Base-by-base conservation (phyloP, 2,888 invertebrate genomes). In the Atherix ibis region DNA sequence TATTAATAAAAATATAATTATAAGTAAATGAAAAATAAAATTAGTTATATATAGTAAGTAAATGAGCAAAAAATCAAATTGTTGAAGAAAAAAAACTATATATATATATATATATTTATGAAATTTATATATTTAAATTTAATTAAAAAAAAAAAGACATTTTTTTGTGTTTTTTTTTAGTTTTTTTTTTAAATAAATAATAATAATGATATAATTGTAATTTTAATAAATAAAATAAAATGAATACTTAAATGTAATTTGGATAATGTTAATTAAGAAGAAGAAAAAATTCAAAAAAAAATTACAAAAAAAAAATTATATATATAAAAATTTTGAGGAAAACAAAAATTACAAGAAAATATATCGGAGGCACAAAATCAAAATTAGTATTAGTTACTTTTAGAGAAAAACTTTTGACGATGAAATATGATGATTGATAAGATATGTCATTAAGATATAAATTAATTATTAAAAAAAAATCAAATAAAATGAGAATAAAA, bases 351-450 rank as follows among this genome's bases (percentile, higher is more conserved):
- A 13, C 17, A 32, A 33, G 26, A 32, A 35, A 32, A 26, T 36
- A 40, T 40, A 40, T 40, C 40, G 40, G 38, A 40, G 38, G 40
- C 40, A 40, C 40, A 40, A 40, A 40, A 40, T 40, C 40, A 40
- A 40, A 40, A 40, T 40, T 40, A 38, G 40, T 36, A 31, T 36
- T 38, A 40, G 38, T 32, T 25, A 38, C 28, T 26, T 38, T 34
- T 36, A 36, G 36, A 22, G 24, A 31, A 31, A 35, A 30, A 35
- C 17, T 22, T 24, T 22, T 28, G 24, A 24, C n/a, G n/a, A n/a
- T n/a, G n/a, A n/a, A n/a, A n/a, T n/a, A n/a, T n/a, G n/a, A n/a
- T n/a, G n/a, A 28, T 34, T 29, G 22, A 34, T 17, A 18, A 15
- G 19, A 27, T 18, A 18, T 13, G 5, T 18, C 13, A 29, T n/a